Percentiles rank a stretch among this genome's conserved stretches.
These are phyloP conservation scores for Argynnis bischoffii DNA, from an alignment of 2,888 invertebrate species.

Conservation along the genomic window DNA sequence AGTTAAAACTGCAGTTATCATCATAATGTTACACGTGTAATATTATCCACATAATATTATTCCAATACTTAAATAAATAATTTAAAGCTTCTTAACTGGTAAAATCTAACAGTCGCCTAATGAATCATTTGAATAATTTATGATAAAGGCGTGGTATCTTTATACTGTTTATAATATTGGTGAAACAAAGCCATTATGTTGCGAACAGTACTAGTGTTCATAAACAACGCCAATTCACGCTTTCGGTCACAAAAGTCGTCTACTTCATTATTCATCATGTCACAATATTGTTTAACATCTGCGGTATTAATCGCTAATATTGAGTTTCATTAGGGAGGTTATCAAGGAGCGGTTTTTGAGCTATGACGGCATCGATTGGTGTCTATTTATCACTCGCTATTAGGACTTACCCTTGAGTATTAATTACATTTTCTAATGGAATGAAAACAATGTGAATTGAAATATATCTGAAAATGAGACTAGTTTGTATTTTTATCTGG, in stretches of 20 bases:
- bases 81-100: not conserved
- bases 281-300: constrained; percentile 55
- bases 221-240: constrained; percentile 50
- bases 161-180: constrained; percentile 47
- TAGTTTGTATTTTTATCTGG: no score
- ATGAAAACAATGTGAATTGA: constrained; percentile 31
- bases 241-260: constrained; percentile 49
- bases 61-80: not conserved
- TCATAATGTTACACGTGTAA: constrained; percentile 65
- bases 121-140: constrained; percentile 32
- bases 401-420: constrained; percentile 73
- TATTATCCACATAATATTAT: not conserved
- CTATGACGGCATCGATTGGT: constrained; percentile 59
- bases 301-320: constrained; percentile 51
- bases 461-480: not conserved
- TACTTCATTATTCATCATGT: constrained; percentile 63
- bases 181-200: constrained; percentile 67
- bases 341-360: constrained; percentile 65
- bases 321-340: constrained; percentile 38
- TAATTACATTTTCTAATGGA: constrained; percentile 80
- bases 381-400: constrained; percentile 68
- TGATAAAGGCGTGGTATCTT: constrained; percentile 23
- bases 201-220: constrained; percentile 61
- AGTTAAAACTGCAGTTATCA: constrained; percentile 63
- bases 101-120: constrained; percentile 22